Evolutionary conservation across 2,113 vertebrate species (phyloP).

Genomic region (Agelaius phoeniceus): DNA sequence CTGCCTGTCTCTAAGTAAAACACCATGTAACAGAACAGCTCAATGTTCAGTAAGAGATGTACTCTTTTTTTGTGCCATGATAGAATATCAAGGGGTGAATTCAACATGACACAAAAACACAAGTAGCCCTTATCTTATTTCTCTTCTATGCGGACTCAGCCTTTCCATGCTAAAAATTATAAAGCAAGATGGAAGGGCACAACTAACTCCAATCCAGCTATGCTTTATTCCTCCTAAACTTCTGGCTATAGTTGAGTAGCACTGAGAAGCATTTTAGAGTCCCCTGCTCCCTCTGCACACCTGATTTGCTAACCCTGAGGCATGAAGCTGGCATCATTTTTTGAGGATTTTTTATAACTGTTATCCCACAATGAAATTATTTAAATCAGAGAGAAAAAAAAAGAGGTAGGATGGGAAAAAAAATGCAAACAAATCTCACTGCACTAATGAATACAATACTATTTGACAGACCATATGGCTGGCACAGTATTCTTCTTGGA

Average conservation of each 20-base stretch:
- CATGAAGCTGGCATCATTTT: neutral
- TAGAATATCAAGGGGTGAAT: neutral
- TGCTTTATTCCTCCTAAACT: neutral
- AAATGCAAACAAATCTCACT: neutral
- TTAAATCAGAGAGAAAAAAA: neutral
- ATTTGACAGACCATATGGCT: neutral
- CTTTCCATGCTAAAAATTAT: neutral
- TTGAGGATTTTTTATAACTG: neutral
- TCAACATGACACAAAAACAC: neutral
- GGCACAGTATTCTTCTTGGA: neutral
- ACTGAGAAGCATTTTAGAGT: neutral
- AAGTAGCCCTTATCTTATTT: neutral
- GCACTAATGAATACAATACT: neutral
- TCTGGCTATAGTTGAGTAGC: neutral
- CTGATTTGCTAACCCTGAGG: neutral
- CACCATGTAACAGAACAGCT: neutral
- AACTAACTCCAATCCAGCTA: neutral
- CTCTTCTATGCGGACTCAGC: neutral
- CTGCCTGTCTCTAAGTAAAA: neutral
- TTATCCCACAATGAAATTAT: neutral
- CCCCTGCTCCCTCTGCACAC: neutral
- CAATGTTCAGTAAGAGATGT: neutral
- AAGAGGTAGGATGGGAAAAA: neutral
- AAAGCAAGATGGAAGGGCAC: neutral
- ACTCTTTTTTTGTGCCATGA: neutral